These are phyloP conservation scores for Noturus placidus DNA, from an alignment of 2,113 vertebrate genomes.

Conservation along the genomic window DNA sequence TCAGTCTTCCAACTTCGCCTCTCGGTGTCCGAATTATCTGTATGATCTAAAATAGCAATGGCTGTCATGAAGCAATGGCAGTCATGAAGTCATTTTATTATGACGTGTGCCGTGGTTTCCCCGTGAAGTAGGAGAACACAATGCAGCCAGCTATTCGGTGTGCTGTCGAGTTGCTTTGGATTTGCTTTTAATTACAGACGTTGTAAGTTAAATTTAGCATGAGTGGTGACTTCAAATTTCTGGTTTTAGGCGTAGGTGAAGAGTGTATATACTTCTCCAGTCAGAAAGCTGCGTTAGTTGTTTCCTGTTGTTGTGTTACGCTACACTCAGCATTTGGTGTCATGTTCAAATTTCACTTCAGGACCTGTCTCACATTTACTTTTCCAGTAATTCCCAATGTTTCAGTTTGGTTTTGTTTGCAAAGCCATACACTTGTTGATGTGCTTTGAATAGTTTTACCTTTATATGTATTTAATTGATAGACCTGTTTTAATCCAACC, in stretches of 20 bases:
- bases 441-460: background rate
- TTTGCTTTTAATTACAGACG: constrained; percentile 39
- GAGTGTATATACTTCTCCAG: background rate
- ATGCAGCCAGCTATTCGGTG: background rate
- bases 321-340: background rate
- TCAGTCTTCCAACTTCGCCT: background rate
- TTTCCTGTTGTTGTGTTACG: background rate
- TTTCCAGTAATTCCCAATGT: background rate
- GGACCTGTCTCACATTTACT: background rate
- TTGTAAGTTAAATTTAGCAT: constrained; percentile 13
- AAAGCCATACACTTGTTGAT: background rate
- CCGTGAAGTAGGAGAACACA: background rate
- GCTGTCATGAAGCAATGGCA: background rate
- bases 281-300: background rate
- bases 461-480: background rate
- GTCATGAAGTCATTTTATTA: background rate
- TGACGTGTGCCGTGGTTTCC: background rate
- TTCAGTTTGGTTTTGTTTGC: background rate
- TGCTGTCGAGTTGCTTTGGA: constrained; percentile 16
- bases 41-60: too few species aligned
- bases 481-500: background rate
- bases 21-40: background rate
- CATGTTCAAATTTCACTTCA: background rate
- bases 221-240: constrained; percentile 14
- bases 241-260: constrained; percentile 6